A percentile compares a stretch with the other conserved stretches of the same genome.
These are phyloP conservation scores for Parnassius glacialis DNA, from an alignment of 2,888 invertebrate species.

Conservation along the genomic window DNA sequence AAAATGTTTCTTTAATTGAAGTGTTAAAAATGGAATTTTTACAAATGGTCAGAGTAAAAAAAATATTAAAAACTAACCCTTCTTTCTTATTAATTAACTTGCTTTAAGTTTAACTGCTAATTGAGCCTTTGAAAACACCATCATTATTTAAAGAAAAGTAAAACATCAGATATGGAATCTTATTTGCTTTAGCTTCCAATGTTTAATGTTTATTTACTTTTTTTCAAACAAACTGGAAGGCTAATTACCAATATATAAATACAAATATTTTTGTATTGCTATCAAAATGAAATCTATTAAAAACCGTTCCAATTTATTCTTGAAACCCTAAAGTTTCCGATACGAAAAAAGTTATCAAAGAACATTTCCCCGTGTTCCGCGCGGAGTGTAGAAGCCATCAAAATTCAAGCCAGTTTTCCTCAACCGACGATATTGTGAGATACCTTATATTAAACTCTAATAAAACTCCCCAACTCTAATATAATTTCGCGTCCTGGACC, in stretches of 20 bases:
- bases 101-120: too few relatives aligned
- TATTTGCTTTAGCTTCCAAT: background rate
- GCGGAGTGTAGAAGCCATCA: conserved; percentile 49
- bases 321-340: conserved; percentile 40
- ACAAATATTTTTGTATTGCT: conserved; percentile 4
- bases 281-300: conserved; percentile 16
- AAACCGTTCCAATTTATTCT: conserved; percentile 34
- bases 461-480: conserved; percentile 65
- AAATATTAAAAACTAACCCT: too few relatives aligned
- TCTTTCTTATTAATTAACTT: too few relatives aligned
- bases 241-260: conserved; percentile 18
- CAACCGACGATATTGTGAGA: conserved; percentile 56
- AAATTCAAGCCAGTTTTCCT: conserved; percentile 53
- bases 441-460: conserved; percentile 72
- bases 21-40: too few relatives aligned
- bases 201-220: background rate
- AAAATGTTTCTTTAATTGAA: too few relatives aligned
- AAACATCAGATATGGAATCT: conserved; percentile 6
- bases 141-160: background rate
- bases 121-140: too few relatives aligned
- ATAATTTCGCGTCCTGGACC: conserved; percentile 57
- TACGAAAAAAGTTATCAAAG: conserved; percentile 47
- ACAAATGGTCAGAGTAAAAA: too few relatives aligned
- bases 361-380: conserved; percentile 40
- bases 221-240: conserved; percentile 10